A percentile compares a stretch with the other conserved stretches of the same genome.
Evolutionary conservation across 2,113 vertebrate genomes (phyloP).

Genomic region (Rousettus leschenaultii): DNA sequence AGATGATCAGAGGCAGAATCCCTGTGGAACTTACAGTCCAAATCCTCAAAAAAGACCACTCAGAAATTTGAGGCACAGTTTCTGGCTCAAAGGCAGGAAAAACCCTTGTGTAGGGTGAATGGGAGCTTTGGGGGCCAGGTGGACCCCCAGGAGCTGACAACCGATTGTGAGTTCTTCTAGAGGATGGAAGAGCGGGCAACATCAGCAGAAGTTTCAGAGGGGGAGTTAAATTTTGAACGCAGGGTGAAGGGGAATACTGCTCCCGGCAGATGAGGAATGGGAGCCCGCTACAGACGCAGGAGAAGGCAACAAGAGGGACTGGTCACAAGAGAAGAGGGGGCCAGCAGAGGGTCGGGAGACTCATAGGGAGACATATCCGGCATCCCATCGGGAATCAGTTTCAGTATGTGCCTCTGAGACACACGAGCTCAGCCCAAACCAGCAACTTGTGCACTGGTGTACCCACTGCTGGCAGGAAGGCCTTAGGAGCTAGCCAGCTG

Average conservation of each 20-base stretch:
- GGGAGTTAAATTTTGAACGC: constrained; percentile 52
- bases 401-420: neutral
- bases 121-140: neutral
- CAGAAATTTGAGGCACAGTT: neutral
- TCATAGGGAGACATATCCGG: neutral
- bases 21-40: neutral
- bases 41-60: neutral
- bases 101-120: neutral
- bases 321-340: neutral
- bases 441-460: neutral
- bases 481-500: neutral
- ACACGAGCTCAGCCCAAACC: neutral
- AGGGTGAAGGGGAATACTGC: neutral
- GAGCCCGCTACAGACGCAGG: neutral
- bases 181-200: neutral
- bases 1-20: neutral
- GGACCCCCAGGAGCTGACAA: neutral
- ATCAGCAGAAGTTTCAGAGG: neutral
- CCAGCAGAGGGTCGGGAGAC: neutral
- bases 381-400: neutral
- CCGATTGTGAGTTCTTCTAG: neutral
- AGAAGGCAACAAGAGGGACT: neutral
- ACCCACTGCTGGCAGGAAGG: neutral
- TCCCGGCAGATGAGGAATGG: constrained; percentile 33
- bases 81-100: neutral